Base-by-base conservation (phyloP, 2,888 invertebrate genomes). In the Lamproptera curius region DNA sequence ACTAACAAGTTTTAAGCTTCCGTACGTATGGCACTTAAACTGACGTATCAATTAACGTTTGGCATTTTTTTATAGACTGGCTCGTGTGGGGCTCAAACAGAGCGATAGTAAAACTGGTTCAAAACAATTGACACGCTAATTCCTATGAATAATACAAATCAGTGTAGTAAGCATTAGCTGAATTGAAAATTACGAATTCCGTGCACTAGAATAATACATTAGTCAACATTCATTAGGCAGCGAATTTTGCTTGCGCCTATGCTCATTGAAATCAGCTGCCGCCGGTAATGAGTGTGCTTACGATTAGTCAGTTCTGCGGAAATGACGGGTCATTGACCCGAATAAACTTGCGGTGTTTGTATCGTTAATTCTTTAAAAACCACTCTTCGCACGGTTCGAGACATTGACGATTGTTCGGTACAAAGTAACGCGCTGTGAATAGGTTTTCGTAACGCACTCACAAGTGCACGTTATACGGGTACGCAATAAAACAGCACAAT, bases 321-420 rank as follows among this genome's bases (percentile, higher is more conserved):
- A 43, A 43, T n/a, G 26, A 39, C 48, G 39, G 26, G 17, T 43
- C 34, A 43, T 43, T 43, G 42, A 17, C 39, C 34, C 11, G 15
- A 43, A 43, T 39, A 39, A 34, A 34, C 23, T 16, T 15, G 43
- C 42, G n/a, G 16, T 23, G 6, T 17, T 4, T 42, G 34, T 43
- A 5, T 23, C 11, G n/a, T 31, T 31, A 11, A 5, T 4, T 31
- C 31, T 3, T n/a, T n/a, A 31, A 31, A 28, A 28, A 26, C 20
- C 42, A 42, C 16, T 16, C 8, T 43, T 48, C 43, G 39, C 48
- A 48, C 42, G 48, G 16, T 39, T 38, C 42, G 48, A 33, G 26
- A 16, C 39, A 43, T 17, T 23, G 16, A 10, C 34, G 13, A 40
- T 46, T 46, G 40, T 46, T 1, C 5, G n/a, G 11, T 20, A 15